Evolutionary conservation across 2,888 invertebrate species (phyloP).

Genomic region (Drosophila lacicola): DNA sequence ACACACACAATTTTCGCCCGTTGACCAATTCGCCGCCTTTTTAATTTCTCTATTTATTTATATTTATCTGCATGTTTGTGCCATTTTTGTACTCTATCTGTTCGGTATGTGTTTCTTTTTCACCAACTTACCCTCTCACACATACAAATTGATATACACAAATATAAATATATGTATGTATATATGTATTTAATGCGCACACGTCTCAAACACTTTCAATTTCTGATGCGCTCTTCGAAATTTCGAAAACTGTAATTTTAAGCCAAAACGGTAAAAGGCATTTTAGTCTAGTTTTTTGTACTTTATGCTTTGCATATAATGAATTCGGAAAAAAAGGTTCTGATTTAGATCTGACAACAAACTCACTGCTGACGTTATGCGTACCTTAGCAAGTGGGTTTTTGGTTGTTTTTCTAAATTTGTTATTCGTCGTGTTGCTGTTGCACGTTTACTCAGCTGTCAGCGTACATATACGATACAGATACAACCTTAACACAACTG

Average conservation of each 20-base stretch:
- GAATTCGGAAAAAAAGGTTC: neutral
- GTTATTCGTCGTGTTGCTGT: conserved; percentile 19
- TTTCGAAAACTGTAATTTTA: conserved; percentile 1
- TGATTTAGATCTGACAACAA: conserved; percentile 2
- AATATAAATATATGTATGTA: neutral
- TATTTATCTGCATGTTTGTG: conserved; percentile 10
- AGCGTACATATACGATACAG: conserved; percentile 11
- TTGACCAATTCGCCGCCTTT: conserved; percentile 12
- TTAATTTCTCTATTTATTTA: conserved; percentile 34
- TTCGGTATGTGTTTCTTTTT: conserved; percentile 3
- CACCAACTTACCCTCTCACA: neutral
- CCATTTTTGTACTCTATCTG: conserved; percentile 6
- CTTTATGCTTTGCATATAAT: too few relatives aligned
- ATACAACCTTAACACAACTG: conserved; percentile 45
- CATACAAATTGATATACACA: neutral
- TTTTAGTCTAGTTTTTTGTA: too few relatives aligned
- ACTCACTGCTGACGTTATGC: conserved; percentile 8
- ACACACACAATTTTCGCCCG: neutral
- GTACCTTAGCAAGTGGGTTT: conserved; percentile 26
- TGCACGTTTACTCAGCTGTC: conserved; percentile 11
- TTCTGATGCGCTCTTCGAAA: conserved; percentile 13
- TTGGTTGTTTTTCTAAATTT: conserved; percentile 2
- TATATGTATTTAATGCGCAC: neutral
- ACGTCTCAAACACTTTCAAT: conserved; percentile 30
- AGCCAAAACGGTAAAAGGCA: neutral